phyloP scores from a whole-genome alignment of 1,140 invertebrate genomes.

The Apis florea region DNA sequence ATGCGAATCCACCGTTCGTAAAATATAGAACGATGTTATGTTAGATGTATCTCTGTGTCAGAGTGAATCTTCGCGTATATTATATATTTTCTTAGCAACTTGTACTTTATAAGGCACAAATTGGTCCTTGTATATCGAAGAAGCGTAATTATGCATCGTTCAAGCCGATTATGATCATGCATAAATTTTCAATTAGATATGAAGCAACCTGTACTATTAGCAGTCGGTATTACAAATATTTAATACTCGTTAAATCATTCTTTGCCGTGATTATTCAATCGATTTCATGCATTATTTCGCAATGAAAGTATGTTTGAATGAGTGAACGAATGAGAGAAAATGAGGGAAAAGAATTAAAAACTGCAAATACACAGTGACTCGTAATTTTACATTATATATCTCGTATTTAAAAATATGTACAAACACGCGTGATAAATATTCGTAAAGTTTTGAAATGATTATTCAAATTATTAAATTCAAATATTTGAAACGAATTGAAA shows the following conservation, averaged over 20 bases:
- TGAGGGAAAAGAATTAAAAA: neutral
- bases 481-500: neutral
- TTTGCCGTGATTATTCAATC: slow-evolving; percentile 21
- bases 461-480: neutral
- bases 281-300: slow-evolving; percentile 4
- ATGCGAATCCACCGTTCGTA: slow-evolving; percentile 35
- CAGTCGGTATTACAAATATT: slow-evolving; percentile 6
- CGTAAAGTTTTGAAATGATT: neutral
- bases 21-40: slow-evolving; percentile 17
- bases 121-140: slow-evolving; percentile 31
- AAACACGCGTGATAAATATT: neutral
- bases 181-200: neutral
- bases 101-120: slow-evolving; percentile 45
- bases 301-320: slow-evolving; percentile 14
- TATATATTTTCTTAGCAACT: slow-evolving; percentile 17
- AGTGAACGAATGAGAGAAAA: neutral
- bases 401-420: neutral
- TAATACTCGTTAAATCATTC: slow-evolving; percentile 50
- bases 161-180: neutral
- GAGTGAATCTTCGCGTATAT: slow-evolving; percentile 7
- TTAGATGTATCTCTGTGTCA: neutral
- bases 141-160: slow-evolving; percentile 30
- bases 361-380: neutral
- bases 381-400: neutral
- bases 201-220: neutral